Conservation (phyloP, 1,140 invertebrate species). For the Achroia grisella region DNA sequence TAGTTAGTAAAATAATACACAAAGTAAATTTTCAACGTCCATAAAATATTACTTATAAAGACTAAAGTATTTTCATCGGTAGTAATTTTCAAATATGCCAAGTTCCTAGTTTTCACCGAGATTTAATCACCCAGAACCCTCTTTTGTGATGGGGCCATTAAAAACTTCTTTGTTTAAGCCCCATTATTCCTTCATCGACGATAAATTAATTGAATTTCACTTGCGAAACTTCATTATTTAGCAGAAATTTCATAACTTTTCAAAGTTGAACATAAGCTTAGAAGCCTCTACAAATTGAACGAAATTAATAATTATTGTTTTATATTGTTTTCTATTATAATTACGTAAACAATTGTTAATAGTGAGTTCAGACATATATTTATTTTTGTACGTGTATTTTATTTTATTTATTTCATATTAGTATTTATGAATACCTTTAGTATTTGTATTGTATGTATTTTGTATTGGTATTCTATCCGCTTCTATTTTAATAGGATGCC, state of each 20-base stretch:
- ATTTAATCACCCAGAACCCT: conserved; percentile 13
- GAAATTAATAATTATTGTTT: conserved; percentile 1
- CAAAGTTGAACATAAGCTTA: conserved; percentile 2
- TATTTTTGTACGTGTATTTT: no score
- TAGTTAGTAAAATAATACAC: no score
- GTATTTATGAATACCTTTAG: no score
- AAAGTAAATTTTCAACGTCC: no score
- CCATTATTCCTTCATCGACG: conserved; percentile 36
- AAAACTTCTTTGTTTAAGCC: conserved; percentile 37
- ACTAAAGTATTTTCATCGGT: no score
- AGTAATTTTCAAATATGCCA: neutral
- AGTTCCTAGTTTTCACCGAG: neutral
- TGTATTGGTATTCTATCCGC: no score
- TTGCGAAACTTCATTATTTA: conserved; percentile 19
- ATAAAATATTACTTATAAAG: no score
- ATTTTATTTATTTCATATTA: no score
- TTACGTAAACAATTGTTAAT: no score
- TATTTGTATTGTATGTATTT: no score
- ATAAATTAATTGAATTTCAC: conserved; percentile 50
- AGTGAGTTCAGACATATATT: no score
- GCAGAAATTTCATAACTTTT: conserved; percentile 30
- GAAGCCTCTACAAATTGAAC: conserved; percentile 11
- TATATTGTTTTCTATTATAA: neutral
- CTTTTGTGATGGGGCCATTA: conserved; percentile 13
- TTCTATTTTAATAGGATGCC: no score